A percentile compares a stretch with the other conserved stretches of the same genome.
Evolutionary conservation across 2,888 invertebrate genomes (phyloP).

Genomic region (Andrena minutula): DNA sequence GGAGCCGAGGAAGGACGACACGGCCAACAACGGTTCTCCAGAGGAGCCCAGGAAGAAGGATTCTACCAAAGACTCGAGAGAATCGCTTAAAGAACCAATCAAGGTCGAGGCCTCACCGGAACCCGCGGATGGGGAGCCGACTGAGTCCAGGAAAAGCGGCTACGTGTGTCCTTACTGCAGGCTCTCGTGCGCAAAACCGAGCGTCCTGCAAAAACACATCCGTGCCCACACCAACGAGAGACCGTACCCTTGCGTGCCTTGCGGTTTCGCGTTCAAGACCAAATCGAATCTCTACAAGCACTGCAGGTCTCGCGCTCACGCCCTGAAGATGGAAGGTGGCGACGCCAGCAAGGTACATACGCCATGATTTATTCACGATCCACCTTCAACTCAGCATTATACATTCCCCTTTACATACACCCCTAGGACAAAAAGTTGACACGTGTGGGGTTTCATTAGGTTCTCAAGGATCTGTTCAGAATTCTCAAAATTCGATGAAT

Average conservation of each 20-base stretch:
- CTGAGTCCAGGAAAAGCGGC: conserved; percentile 86
- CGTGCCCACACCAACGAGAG: conserved; percentile 97
- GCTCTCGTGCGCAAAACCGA: conserved; percentile 95
- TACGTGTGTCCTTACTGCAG: conserved; percentile 96
- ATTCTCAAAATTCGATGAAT: too few species aligned
- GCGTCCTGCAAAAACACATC: conserved; percentile 97
- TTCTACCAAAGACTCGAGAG: conserved; percentile 69
- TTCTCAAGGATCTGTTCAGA: too few species aligned
- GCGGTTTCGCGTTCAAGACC: conserved; percentile 97
- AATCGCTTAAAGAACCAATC: conserved; percentile 69
- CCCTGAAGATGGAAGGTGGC: conserved; percentile 88
- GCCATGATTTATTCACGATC: neutral
- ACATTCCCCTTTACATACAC: too few species aligned
- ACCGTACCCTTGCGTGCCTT: conserved; percentile 95
- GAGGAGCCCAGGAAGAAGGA: conserved; percentile 69
- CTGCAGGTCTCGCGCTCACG: conserved; percentile 91
- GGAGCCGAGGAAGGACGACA: conserved; percentile 77
- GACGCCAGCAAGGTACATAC: conserved; percentile 82
- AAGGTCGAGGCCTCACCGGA: conserved; percentile 76
- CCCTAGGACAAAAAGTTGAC: too few species aligned
- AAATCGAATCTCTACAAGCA: conserved; percentile 97
- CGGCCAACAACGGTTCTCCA: conserved; percentile 56
- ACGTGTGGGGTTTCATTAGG: too few species aligned
- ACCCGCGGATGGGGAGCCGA: conserved; percentile 72
- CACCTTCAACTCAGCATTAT: neutral